These are phyloP conservation scores for Zele albiditarsus DNA, from an alignment of 2,888 invertebrate species.

Conservation along the genomic window DNA sequence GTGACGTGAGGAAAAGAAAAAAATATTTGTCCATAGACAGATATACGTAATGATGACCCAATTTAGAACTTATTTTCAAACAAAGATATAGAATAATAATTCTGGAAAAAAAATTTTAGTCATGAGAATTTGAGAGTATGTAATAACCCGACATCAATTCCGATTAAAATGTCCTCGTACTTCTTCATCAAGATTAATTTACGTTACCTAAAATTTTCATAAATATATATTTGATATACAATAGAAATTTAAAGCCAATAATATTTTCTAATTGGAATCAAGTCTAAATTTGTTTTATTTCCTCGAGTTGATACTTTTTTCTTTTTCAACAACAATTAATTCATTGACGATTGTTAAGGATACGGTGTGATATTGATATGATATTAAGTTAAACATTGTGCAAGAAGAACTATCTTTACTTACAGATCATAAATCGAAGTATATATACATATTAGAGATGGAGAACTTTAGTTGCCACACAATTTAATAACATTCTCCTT, in stretches of 20 bases:
- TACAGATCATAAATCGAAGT: conserved; percentile 51
- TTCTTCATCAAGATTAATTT: no score
- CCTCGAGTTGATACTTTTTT: no score
- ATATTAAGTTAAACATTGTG: neutral
- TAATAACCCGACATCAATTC: no score
- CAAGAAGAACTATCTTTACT: neutral
- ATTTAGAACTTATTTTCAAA: neutral
- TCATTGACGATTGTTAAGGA: neutral
- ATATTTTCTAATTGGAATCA: no score
- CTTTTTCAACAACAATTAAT: neutral
- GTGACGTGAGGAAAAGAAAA: neutral
- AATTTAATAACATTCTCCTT: conserved; percentile 54
- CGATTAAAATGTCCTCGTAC: no score
- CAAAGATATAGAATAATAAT: neutral
- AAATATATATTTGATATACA: no score
- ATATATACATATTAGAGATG: neutral
- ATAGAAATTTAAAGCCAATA: no score
- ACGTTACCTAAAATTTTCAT: no score
- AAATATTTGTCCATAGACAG: neutral
- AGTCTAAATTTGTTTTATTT: no score
- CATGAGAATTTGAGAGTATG: no score
- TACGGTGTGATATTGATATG: neutral
- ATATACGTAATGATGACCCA: neutral
- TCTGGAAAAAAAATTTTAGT: no score
- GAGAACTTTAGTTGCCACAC: conserved; percentile 53